Conservation (phyloP, 2,797 vertebrate genomes). For the Diplodus sargus region DNA sequence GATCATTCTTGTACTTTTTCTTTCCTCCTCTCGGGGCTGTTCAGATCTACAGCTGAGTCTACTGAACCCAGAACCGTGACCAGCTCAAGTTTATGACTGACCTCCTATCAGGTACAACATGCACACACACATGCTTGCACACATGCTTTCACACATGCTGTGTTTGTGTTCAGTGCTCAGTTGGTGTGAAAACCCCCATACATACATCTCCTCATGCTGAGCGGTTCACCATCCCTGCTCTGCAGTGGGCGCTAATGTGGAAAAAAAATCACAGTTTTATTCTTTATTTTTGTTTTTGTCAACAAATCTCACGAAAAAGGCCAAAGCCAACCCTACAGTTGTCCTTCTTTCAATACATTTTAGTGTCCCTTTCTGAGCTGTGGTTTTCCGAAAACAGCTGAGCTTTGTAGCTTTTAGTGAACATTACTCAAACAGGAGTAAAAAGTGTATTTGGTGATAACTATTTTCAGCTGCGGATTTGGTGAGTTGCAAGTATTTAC, state of each 20-base stretch:
- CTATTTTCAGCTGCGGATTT: constrained; percentile 6
- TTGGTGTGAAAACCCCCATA: constrained; percentile 24
- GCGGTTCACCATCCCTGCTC: constrained; percentile 1
- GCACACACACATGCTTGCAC: constrained; percentile 31
- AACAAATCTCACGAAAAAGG: constrained; percentile 11
- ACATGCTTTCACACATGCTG: constrained; percentile 29
- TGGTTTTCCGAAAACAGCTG: constrained; percentile 8
- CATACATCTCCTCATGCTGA: background rate
- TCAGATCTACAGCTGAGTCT: constrained; percentile 74
- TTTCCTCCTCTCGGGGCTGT: constrained; percentile 11
- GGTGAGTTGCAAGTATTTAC: background rate
- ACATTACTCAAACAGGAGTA: background rate
- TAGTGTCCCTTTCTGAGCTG: background rate
- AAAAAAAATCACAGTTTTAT: background rate
- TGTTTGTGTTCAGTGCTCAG: constrained; percentile 9
- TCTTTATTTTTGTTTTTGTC: constrained; percentile 3
- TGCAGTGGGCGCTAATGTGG: background rate
- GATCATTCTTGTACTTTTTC: constrained; percentile 41
- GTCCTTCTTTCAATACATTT: background rate
- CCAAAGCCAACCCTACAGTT: background rate
- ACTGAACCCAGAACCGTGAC: constrained; percentile 70
- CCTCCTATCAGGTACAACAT: constrained; percentile 71
- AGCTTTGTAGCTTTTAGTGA: background rate
- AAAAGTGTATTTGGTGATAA: background rate
- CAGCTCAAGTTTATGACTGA: constrained; percentile 61